These are phyloP conservation scores for Arremon brunneinucha DNA, from an alignment of 2,797 vertebrate species.

Conservation along the genomic window DNA sequence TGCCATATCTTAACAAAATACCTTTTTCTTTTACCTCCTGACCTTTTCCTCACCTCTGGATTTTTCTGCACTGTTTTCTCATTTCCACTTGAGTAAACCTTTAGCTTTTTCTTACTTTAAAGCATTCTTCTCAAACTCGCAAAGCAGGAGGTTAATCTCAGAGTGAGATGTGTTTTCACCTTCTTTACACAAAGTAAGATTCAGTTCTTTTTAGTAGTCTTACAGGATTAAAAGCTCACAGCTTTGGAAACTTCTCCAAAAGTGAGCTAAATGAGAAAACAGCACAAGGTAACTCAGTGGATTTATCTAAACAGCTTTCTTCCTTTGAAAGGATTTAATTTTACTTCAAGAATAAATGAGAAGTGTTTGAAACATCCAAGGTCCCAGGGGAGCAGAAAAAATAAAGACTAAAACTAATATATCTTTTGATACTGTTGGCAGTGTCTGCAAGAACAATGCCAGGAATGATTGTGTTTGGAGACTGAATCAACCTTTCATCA, in stretches of 20 bases:
- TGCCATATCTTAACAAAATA: background rate
- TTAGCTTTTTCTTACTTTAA: background rate
- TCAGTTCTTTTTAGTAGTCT: background rate
- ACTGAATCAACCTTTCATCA: background rate
- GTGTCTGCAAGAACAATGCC: background rate
- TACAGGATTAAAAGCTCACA: conserved; percentile 15
- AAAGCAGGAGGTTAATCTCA: conserved; percentile 3
- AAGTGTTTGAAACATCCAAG: background rate
- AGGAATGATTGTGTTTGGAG: background rate
- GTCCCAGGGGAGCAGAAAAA: background rate
- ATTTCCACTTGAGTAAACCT: background rate
- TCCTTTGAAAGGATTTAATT: conserved; percentile 35
- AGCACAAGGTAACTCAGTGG: background rate
- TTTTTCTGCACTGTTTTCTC: background rate
- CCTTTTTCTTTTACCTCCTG: background rate
- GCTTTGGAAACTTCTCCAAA: conserved; percentile 8
- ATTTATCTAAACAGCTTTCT: conserved; percentile 37
- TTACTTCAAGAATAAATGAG: background rate
- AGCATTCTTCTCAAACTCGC: background rate
- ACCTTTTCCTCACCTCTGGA: background rate
- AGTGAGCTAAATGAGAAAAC: conserved; percentile 10
- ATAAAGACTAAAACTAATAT: background rate
- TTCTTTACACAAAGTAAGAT: background rate
- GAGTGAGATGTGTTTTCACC: background rate
- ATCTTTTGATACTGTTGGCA: background rate